Percentiles rank a stretch among this genome's conserved stretches.
These are phyloP conservation scores for Lanius collurio DNA, from an alignment of 2,113 vertebrate species.

Conservation along the genomic window DNA sequence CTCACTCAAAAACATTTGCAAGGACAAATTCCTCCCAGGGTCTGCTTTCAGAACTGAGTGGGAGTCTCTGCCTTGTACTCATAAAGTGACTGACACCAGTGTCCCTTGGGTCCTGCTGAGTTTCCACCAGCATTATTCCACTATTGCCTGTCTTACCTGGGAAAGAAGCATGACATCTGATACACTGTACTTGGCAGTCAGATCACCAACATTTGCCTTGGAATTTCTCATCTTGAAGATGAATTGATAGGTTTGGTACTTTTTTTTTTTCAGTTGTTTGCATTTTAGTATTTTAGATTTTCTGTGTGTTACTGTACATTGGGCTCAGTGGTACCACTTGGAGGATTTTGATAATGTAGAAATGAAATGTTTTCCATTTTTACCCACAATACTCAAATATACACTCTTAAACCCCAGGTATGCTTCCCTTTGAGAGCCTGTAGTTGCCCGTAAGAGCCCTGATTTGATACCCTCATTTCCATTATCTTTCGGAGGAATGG, in stretches of 20 bases:
- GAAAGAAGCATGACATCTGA: background rate
- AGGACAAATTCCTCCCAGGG: background rate
- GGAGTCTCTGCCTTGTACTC: background rate
- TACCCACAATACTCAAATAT: background rate
- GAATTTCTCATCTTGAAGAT: background rate
- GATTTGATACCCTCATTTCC: background rate
- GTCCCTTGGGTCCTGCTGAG: background rate
- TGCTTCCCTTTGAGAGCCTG: background rate
- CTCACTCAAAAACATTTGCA: background rate
- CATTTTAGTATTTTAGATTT: background rate
- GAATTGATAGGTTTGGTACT: background rate
- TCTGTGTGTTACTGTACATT: background rate
- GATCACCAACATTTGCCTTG: background rate
- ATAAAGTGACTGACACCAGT: background rate
- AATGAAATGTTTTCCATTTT: background rate
- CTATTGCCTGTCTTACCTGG: background rate
- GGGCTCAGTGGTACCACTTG: background rate
- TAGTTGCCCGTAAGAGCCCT: background rate
- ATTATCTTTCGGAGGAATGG: background rate
- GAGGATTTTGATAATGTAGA: background rate
- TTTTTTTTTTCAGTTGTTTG: background rate
- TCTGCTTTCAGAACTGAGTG: background rate
- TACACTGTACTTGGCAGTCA: background rate
- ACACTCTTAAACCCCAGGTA: background rate
- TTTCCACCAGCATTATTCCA: background rate